These are phyloP conservation scores for Chlorodrepanis virens DNA, from an alignment of 2,113 vertebrate species.

Conservation along the genomic window DNA sequence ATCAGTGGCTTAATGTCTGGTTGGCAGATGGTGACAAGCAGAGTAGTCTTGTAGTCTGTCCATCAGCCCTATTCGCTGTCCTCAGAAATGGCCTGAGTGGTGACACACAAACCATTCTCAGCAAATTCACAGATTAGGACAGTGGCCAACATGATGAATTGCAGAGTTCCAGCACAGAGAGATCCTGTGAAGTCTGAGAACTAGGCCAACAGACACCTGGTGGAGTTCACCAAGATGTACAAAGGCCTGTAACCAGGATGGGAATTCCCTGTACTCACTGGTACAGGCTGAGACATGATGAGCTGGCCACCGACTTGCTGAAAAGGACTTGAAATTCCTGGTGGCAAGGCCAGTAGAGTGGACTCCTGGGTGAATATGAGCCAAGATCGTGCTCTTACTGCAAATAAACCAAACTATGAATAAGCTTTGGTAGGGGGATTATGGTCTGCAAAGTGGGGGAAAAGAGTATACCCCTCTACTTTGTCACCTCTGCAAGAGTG, in stretches of 20 bases:
- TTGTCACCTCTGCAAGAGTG: neutral
- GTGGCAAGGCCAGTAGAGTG: neutral
- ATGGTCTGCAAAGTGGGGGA: neutral
- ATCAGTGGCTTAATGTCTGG: neutral
- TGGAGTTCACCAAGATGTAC: neutral
- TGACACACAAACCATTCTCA: neutral
- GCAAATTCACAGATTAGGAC: neutral
- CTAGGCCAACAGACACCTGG: neutral
- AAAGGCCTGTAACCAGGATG: neutral
- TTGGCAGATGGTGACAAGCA: neutral
- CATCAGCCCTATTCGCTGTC: neutral
- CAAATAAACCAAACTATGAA: neutral
- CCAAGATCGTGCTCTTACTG: fast-evolving
- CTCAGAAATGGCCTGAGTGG: neutral
- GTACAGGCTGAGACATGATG: neutral
- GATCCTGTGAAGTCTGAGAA: neutral
- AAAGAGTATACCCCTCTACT: neutral
- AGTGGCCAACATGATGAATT: neutral
- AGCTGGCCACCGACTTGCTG: neutral
- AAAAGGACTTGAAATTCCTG: neutral
- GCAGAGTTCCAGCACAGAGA: neutral
- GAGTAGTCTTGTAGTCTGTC: neutral
- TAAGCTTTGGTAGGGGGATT: neutral
- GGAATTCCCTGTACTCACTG: neutral
- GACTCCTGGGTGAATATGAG: neutral